Conservation (phyloP, 2,113 vertebrate species). For the Butastur rufipennis region DNA sequence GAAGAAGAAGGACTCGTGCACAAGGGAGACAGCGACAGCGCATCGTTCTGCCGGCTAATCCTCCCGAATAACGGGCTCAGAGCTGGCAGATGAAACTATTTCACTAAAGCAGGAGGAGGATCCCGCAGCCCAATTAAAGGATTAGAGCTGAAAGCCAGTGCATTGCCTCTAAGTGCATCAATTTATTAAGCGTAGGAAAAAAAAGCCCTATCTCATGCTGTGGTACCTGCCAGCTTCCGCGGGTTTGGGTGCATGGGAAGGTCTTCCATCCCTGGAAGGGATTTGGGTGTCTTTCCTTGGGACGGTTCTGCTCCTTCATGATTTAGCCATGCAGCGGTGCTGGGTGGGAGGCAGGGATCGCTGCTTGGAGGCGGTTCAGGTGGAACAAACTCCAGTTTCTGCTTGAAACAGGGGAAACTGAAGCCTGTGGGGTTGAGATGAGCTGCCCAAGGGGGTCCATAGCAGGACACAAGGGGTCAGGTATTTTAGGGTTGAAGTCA, state of each 20-base stretch:
- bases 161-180: neutral
- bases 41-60: neutral
- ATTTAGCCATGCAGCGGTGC: neutral
- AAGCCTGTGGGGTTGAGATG: neutral
- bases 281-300: neutral
- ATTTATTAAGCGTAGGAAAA: neutral
- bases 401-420: neutral
- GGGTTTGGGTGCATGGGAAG: neutral
- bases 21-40: neutral
- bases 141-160: neutral
- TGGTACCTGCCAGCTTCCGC: rapidly evolving
- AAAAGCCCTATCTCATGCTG: neutral
- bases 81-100: neutral
- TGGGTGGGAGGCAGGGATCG: neutral
- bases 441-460: neutral
- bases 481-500: neutral
- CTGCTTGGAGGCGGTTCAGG: neutral
- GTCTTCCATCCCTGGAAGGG: neutral
- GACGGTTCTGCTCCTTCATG: neutral
- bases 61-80: neutral
- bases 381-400: neutral
- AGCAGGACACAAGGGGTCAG: neutral
- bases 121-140: neutral
- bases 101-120: neutral
- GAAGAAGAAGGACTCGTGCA: neutral